These are phyloP conservation scores for Daboia siamensis DNA, from an alignment of 2,113 vertebrate species.

Conservation along the genomic window DNA sequence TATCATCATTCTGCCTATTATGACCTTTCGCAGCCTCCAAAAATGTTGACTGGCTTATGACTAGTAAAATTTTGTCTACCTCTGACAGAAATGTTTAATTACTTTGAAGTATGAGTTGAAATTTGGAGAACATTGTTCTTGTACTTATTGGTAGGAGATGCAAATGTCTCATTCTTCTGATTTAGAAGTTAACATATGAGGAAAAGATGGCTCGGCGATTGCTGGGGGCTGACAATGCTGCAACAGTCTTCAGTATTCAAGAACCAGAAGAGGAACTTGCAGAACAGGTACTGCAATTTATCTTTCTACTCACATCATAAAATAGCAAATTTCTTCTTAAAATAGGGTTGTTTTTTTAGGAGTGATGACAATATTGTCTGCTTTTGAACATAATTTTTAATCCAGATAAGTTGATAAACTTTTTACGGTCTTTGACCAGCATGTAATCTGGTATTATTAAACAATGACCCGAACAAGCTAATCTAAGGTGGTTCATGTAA, in stretches of 20 bases:
- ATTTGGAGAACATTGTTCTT: not conserved
- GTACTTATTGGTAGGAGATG: not conserved
- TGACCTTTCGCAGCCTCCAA: not conserved
- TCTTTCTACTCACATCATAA: not conserved
- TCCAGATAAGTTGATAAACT: not conserved
- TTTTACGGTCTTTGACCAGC: not conserved
- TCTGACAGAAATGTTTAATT: not conserved
- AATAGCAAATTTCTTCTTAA: not conserved
- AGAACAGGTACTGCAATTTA: constrained; percentile 80
- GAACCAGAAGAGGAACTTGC: constrained; percentile 85
- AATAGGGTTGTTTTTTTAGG: not conserved
- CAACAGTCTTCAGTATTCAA: constrained; percentile 88
- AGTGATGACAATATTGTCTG: not conserved
- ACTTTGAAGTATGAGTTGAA: not conserved
- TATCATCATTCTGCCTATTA: not conserved
- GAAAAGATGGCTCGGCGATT: constrained; percentile 98
- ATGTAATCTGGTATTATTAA: not conserved
- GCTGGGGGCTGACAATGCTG: constrained; percentile 91
- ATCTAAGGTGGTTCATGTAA: not conserved
- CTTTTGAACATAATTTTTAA: not conserved
- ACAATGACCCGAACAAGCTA: not conserved
- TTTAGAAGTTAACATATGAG: constrained; percentile 93
- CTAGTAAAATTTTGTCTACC: not conserved
- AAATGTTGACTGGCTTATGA: not conserved
- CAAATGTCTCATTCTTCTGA: not conserved